phyloP scores from a whole-genome alignment of 1,140 invertebrate species.

The Lasioglossum albipes region DNA sequence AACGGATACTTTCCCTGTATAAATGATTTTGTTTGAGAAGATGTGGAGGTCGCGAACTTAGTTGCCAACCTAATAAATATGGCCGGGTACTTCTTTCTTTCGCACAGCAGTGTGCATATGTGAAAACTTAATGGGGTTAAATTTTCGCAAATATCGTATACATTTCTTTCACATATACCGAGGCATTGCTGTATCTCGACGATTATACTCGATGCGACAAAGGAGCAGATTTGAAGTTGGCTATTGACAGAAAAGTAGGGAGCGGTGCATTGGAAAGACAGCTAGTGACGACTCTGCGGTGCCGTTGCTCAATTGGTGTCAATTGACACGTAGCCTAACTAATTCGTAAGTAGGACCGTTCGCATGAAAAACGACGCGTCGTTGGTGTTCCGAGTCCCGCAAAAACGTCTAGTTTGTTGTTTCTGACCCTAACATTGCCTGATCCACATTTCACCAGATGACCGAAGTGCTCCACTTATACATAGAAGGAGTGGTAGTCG shows the following conservation, averaged over 20 bases:
- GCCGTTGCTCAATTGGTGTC: conserved; percentile 70
- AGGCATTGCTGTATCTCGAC: neutral
- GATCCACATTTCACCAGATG: neutral
- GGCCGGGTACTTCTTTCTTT: too few species aligned
- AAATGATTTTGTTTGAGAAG: too few species aligned
- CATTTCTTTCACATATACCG: too few species aligned
- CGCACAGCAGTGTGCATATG: too few species aligned
- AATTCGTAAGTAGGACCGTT: conserved; percentile 43
- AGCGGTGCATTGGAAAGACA: conserved; percentile 36
- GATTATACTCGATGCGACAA: too few species aligned
- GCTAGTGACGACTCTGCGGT: conserved; percentile 16
- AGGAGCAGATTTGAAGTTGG: neutral
- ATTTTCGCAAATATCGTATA: too few species aligned
- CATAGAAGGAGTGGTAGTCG: too few species aligned
- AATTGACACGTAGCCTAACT: conserved; percentile 71
- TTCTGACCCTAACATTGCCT: neutral
- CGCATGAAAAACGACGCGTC: conserved; percentile 7
- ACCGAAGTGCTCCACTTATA: too few species aligned
- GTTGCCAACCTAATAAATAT: too few species aligned
- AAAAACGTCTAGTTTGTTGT: neutral
- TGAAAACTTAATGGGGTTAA: too few species aligned
- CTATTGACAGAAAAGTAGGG: conserved; percentile 13
- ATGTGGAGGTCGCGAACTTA: too few species aligned
- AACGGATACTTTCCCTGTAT: too few species aligned
- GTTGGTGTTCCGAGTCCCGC: conserved; percentile 15